phyloP scores from a whole-genome alignment of 2,113 vertebrate genomes.

The Todiramphus saurophagus region DNA sequence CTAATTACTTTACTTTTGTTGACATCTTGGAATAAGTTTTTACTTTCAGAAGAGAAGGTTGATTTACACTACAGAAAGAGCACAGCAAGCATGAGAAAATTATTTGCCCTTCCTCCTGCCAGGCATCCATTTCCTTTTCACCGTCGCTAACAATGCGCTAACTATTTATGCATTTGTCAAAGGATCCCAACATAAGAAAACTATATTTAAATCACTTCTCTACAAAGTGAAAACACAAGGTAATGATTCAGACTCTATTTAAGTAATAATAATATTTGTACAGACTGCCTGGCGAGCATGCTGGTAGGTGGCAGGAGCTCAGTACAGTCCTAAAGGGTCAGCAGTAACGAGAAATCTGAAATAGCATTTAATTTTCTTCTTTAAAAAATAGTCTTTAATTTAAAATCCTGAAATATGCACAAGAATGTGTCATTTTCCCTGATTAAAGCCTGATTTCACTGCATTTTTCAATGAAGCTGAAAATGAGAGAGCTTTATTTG shows the following conservation, averaged over 20 bases:
- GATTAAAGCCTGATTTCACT: neutral
- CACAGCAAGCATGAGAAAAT: slow-evolving; percentile 71
- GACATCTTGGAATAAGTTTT: slow-evolving; percentile 52
- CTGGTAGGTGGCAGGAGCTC: slow-evolving; percentile 9
- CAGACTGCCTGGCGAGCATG: slow-evolving; percentile 40
- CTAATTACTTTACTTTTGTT: slow-evolving; percentile 65
- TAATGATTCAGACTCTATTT: slow-evolving; percentile 66
- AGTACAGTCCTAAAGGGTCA: slow-evolving; percentile 3
- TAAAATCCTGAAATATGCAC: neutral
- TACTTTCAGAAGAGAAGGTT: slow-evolving; percentile 62
- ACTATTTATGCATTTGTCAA: slow-evolving; percentile 69
- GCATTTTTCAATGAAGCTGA: neutral
- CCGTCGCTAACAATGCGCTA: slow-evolving; percentile 62
- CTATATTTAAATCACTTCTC: slow-evolving; percentile 63
- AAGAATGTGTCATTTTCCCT: neutral
- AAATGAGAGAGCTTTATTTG: neutral
- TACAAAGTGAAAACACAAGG: slow-evolving; percentile 65
- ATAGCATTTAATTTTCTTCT: slow-evolving; percentile 14
- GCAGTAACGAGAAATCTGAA: neutral
- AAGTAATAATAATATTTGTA: slow-evolving; percentile 68
- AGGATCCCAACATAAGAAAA: slow-evolving; percentile 50
- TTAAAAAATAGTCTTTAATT: slow-evolving; percentile 12
- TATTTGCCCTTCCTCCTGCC: slow-evolving; percentile 68
- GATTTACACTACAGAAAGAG: slow-evolving; percentile 67
- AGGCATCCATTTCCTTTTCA: slow-evolving; percentile 66